Base-by-base conservation (phyloP, 2,113 vertebrate species). In the Gorsachius goisagi region DNA sequence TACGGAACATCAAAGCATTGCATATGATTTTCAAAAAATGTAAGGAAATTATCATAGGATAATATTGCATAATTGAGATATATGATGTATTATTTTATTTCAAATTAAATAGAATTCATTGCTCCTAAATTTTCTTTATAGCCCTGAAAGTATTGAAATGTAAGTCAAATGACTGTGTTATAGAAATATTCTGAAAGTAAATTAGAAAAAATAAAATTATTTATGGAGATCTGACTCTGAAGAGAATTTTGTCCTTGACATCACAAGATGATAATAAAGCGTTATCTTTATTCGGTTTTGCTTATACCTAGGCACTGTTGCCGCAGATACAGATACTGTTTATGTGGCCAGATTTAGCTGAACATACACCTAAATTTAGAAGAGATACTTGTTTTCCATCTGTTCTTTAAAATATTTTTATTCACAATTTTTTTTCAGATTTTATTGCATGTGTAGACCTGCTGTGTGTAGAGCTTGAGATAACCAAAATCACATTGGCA, bases 1-100 rank as follows among this genome's bases (percentile, higher is more conserved):
- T 97, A 68, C 62, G 91, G 94, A 93, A 95, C 81, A 96, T 90
- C 87, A 94, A 95, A 97, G 90, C 78, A 39, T 73, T 97, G 88
- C 64, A 85, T 96, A 85, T 21, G 52, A 82, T 95, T 97, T 95
- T 83, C 30, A 92, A 93, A 97, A 97, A 96, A 97, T 88, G 20
- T 94, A 96, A 96, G 96, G 82, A 97, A 93, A 79, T 88, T 96
- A 12, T 95, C 76, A 81, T 52, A 77, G 82, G 71, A 91, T 94
- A 91, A 96, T 95, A 81, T 56, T 94, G 26, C 27, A 39, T 96
- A 95, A 95, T 56, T 95, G 62, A 96, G 95, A 96, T 78, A 91
- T 68, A 79, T 76, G 15, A 68, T 83, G 11, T 84, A 81, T 97
- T 88, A 80, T 96, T 93, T 96, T 88, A 69, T 92, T 93, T 97